Evolutionary conservation across 2,888 invertebrate species (phyloP), one percentile per base, ranked within the genome.

Genomic region (Caenorhabditis drosophilae): DNA sequence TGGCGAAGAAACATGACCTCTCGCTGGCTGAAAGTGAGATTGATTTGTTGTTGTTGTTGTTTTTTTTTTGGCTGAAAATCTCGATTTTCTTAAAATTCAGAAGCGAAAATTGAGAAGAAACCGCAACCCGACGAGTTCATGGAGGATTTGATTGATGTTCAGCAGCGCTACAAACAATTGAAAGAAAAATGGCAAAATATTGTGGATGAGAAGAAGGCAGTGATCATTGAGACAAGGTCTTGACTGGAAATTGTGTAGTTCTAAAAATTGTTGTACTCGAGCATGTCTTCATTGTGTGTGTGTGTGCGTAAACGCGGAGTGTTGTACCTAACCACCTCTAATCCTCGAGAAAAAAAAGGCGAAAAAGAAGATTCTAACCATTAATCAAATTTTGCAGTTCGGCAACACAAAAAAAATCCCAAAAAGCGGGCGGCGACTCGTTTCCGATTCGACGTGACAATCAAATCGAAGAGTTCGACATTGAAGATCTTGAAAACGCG

Each of bases 71-170:
- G 31, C 31, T 31, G 31, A 31, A 9, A 12, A 11, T 6, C 40
- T 40, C 40, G n/a, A 18, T 40, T 15, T 6, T 40, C 20, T 40
- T 40, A 7, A 40, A 20, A 9, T 20, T 40, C 40, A 6, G 16
- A n/a, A 40, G 31, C 31, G 12, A 12, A 31, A 9, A 31, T 31
- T 31, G 31, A 12, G 6, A 31, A 31, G 6, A 12, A 12, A 31
- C 6, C 6, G 12, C 31, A 12, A 31, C 31, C 31, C 7, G 31
- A 31, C 31, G 12, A 31, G 31, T 31, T 31, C 12, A 31, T 69
- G 46, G 68, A 64, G 52, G 59, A 63, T 45, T 31, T 62, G 62
- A 57, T 62, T 56, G 49, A 63, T 54, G 58, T 63, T 41, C 63
- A 63, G 22, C 48, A 54, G 25, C 54, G 45, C 18, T 63, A 58